phyloP scores from a whole-genome alignment of 2,113 vertebrate genomes.

The Peucedramus taeniatus region DNA sequence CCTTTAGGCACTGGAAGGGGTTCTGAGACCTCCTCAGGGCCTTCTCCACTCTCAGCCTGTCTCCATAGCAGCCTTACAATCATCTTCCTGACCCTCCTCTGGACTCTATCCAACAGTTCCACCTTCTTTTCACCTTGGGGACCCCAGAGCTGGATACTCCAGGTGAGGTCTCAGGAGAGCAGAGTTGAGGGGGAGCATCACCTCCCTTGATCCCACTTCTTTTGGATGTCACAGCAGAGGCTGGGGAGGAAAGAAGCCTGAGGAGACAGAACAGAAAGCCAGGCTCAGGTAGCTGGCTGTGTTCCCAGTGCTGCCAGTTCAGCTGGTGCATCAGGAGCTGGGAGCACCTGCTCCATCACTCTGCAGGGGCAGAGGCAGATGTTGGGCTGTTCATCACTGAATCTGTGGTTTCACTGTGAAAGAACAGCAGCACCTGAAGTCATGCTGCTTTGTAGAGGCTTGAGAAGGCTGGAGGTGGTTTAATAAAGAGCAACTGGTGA shows the following conservation, averaged over 20 bases:
- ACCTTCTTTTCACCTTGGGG: neutral
- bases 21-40: neutral
- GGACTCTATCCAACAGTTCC: neutral
- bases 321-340: neutral
- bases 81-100: neutral
- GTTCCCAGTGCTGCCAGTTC: neutral
- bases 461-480: neutral
- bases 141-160: neutral
- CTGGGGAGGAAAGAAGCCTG: accelerated
- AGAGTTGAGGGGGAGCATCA: neutral
- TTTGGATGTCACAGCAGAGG: neutral
- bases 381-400: neutral
- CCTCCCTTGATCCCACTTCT: neutral
- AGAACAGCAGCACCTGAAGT: neutral
- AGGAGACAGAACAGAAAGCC: neutral
- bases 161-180: neutral
- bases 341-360: neutral
- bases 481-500: neutral
- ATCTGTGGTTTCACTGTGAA: neutral
- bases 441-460: neutral
- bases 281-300: neutral
- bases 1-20: neutral
- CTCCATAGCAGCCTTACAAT: neutral
- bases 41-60: neutral
- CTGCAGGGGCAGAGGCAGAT: neutral